phyloP scores from a whole-genome alignment of 37 sponge, comb jelly and placozoan species.

The Hormiphora californensis region DNA sequence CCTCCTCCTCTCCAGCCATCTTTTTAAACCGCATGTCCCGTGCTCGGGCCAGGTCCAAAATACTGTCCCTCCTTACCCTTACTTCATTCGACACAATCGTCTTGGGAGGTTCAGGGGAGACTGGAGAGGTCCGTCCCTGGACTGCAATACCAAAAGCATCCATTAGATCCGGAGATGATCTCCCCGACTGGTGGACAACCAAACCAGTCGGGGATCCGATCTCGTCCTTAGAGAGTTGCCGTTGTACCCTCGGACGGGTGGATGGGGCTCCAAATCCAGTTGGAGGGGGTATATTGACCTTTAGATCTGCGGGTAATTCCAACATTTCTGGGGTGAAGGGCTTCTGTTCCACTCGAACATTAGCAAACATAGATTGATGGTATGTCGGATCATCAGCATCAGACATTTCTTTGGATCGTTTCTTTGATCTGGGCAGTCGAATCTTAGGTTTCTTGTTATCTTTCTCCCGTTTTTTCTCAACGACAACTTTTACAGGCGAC shows the following conservation, averaged over 20 bases:
- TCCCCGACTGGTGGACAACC: background rate
- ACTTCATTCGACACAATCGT: background rate
- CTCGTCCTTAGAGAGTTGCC: background rate
- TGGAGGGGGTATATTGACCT: background rate
- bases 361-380: background rate
- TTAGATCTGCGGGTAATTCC: no score
- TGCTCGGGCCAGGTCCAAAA: background rate
- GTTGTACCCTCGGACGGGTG: background rate
- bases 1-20: no score
- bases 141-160: background rate
- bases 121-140: background rate
- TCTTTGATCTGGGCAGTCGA: no score
- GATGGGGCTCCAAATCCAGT: background rate
- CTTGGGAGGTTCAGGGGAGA: background rate
- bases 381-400: no score
- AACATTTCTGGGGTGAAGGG: background rate
- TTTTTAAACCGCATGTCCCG: background rate
- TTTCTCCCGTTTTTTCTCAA: background rate
- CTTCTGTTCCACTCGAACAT: background rate
- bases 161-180: background rate
- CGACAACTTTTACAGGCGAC: background rate
- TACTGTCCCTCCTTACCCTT: background rate
- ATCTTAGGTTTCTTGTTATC: background rate
- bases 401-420: no score
- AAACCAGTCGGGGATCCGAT: background rate